Evolutionary conservation across 2,797 vertebrate species (phyloP).

Genomic region (Cuculus canorus): DNA sequence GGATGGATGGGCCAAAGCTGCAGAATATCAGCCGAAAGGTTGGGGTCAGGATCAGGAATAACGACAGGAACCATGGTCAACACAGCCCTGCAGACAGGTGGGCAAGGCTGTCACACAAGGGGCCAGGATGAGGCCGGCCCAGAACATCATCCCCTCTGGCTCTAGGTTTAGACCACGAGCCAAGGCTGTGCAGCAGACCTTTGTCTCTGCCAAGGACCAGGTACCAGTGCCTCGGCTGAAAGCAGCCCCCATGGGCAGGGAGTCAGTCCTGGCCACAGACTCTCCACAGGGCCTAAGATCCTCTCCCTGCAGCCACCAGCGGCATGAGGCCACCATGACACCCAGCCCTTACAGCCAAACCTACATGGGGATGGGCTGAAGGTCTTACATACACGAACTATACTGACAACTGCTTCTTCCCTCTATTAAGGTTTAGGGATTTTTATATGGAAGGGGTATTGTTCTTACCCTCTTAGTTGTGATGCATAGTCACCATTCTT

Average conservation of each 20-base stretch:
- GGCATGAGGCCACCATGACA: not conserved
- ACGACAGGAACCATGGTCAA: not conserved
- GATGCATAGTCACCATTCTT: not conserved
- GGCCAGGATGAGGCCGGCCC: not conserved
- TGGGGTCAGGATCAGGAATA: not conserved
- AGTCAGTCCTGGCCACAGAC: not conserved
- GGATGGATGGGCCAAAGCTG: not conserved
- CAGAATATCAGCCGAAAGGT: not conserved
- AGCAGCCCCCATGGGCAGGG: not conserved
- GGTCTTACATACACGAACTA: accelerated
- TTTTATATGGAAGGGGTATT: not conserved
- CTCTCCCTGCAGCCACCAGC: not conserved
- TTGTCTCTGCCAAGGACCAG: not conserved
- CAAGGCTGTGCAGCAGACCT: no score
- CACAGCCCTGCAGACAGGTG: not conserved
- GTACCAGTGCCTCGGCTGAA: not conserved
- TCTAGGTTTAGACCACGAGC: not conserved
- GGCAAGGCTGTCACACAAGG: not conserved
- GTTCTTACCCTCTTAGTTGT: not conserved
- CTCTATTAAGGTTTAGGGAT: not conserved
- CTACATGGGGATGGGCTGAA: not conserved
- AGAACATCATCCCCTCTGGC: not conserved
- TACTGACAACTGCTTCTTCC: not conserved
- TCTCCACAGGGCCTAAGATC: not conserved
- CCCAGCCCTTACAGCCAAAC: not conserved